Percentiles rank a stretch among this genome's conserved stretches.
phyloP scores from a whole-genome alignment of 2,888 invertebrate species.

The Reticulitermes lucifugus region DNA sequence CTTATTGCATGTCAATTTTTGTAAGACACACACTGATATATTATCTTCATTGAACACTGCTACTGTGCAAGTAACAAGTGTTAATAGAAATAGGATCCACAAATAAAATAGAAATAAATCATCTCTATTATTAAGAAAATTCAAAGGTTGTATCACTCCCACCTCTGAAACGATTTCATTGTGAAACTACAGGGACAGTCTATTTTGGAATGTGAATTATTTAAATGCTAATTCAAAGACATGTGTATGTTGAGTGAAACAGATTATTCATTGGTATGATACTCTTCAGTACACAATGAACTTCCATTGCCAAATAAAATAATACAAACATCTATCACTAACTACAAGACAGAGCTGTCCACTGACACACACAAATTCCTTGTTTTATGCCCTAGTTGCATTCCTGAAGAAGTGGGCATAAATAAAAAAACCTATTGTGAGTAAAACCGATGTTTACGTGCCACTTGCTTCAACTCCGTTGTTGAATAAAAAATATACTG shows the following conservation, averaged over 20 bases:
- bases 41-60: not conserved
- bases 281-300: not conserved
- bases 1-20: not conserved
- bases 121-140: not conserved
- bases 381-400: too few relatives aligned
- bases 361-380: not conserved
- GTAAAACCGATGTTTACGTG: too few relatives aligned
- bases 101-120: not conserved
- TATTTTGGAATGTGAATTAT: constrained; percentile 3
- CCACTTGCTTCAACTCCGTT: too few relatives aligned
- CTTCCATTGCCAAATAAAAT: not conserved
- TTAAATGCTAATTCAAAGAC: not conserved
- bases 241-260: not conserved
- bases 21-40: not conserved
- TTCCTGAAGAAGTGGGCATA: not conserved
- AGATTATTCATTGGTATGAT: not conserved
- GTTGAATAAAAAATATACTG: too few relatives aligned
- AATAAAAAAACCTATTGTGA: not conserved
- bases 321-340: not conserved
- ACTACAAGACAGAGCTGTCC: not conserved
- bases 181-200: not conserved
- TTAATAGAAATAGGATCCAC: not conserved
- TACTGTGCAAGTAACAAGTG: not conserved
- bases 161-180: not conserved
- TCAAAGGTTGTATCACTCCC: not conserved